Evolutionary conservation across 2,113 vertebrate genomes (phyloP).

Genomic region (Tachycineta bicolor): DNA sequence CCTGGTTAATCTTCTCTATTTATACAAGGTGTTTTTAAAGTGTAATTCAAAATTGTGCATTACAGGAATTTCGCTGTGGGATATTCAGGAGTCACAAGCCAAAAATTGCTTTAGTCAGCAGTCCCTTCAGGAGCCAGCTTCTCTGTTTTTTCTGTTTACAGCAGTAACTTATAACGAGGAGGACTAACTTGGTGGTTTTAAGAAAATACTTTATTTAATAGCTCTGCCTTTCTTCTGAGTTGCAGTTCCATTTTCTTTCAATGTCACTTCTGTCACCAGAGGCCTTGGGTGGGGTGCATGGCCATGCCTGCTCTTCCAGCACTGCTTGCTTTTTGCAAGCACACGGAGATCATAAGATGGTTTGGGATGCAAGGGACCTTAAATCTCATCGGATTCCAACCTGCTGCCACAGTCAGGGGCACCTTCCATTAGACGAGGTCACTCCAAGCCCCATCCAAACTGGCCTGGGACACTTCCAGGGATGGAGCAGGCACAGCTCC

Average conservation of each 20-base stretch:
- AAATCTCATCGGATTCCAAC: accelerated
- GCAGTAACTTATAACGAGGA: conserved; percentile 7
- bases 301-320: background rate
- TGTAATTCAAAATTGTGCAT: conserved; percentile 9
- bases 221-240: background rate
- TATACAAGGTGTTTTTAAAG: conserved; percentile 31
- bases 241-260: background rate
- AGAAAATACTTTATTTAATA: background rate
- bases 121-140: background rate
- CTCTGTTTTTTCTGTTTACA: conserved; percentile 20
- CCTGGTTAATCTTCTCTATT: conserved; percentile 42
- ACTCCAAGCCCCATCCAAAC: background rate
- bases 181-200: background rate
- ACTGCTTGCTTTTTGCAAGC: accelerated
- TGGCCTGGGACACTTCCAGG: background rate
- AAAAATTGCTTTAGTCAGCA: conserved; percentile 30
- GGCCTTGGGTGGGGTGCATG: accelerated
- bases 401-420: background rate
- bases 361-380: background rate
- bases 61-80: background rate
- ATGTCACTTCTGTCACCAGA: background rate
- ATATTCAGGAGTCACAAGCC: conserved; percentile 32
- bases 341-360: too few relatives aligned
- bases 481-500: background rate
- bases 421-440: background rate